Conservation (phyloP, 2,113 vertebrate genomes). For the Cebus imitator region DNA sequence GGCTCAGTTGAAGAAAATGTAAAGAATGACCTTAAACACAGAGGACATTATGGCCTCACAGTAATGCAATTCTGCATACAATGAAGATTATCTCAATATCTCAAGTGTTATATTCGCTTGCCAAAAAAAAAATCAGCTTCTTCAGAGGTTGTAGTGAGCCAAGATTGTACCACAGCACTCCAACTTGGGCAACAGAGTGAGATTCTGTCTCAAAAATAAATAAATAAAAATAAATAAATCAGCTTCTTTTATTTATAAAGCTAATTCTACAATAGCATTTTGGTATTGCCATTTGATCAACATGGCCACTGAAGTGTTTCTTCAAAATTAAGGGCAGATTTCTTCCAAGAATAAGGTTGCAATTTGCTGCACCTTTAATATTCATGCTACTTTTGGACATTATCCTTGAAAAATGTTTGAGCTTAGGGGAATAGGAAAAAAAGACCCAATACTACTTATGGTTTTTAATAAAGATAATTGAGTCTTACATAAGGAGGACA, state of each 20-base stretch:
- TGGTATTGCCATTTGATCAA: background rate
- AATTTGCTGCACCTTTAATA: background rate
- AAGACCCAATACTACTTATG: background rate
- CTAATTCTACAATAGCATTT: background rate
- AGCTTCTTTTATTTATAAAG: background rate
- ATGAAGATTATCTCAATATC: background rate
- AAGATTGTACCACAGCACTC: too few species aligned
- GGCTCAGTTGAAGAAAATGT: background rate
- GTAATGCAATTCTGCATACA: background rate
- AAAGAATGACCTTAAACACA: background rate
- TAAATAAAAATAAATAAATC: too few species aligned
- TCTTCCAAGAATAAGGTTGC: background rate
- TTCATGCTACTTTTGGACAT: background rate
- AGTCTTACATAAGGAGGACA: background rate
- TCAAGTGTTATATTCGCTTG: background rate
- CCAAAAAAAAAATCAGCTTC: background rate
- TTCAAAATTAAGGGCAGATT: background rate
- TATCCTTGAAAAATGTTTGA: background rate
- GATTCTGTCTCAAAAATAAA: too few species aligned
- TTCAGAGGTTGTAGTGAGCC: too few species aligned
- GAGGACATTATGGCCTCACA: background rate
- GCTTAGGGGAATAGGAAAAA: background rate
- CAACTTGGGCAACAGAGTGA: too few species aligned
- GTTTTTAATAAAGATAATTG: background rate
- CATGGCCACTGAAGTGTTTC: background rate